Conservation (phyloP, 1,140 invertebrate species). For the Heliconius nattereri region DNA sequence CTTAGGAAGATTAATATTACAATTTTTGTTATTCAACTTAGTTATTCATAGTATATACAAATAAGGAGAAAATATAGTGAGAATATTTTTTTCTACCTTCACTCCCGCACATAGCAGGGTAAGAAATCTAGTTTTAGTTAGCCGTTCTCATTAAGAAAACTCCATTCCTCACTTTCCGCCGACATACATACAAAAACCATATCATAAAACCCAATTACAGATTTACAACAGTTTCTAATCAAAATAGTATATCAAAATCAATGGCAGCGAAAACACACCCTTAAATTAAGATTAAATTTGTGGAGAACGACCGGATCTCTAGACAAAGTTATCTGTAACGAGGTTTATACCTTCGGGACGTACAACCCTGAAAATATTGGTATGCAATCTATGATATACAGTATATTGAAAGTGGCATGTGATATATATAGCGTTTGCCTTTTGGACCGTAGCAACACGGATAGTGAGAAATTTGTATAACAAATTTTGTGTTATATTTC, state of each 20-base stretch:
- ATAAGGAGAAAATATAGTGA: no score
- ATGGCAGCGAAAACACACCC: background rate
- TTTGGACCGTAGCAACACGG: background rate
- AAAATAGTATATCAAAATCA: background rate
- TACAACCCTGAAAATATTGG: constrained; percentile 34
- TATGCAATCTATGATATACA: constrained; percentile 18
- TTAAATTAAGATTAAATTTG: constrained; percentile 32
- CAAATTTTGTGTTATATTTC: background rate
- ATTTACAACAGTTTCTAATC: background rate
- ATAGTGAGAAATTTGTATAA: background rate
- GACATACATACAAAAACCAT: no score
- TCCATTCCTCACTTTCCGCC: no score
- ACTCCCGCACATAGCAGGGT: no score
- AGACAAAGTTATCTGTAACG: constrained; percentile 40
- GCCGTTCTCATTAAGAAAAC: no score
- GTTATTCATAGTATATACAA: no score
- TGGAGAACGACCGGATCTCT: constrained; percentile 16
- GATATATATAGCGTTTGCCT: background rate
- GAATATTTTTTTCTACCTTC: no score
- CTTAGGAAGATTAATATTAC: no score
- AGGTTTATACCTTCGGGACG: constrained; percentile 33
- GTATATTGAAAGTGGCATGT: background rate
- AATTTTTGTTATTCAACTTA: no score
- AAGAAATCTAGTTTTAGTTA: no score
- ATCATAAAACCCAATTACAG: background rate